Evolutionary conservation across 2,113 vertebrate species (phyloP), one percentile per base, ranked within the genome.

Genomic region (Phoenicopterus ruber): DNA sequence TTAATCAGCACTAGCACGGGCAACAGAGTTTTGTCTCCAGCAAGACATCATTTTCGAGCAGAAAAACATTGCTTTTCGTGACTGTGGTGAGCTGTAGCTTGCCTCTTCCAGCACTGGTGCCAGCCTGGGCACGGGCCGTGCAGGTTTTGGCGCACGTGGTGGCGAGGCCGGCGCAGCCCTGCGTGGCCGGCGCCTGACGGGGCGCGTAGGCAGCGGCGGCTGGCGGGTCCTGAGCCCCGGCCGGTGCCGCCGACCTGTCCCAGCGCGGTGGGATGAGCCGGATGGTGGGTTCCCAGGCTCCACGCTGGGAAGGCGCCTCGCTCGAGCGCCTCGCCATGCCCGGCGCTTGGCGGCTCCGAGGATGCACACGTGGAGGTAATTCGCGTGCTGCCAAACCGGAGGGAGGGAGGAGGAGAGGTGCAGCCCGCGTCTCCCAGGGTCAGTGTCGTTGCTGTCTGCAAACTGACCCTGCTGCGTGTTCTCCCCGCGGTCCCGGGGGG

Each of bases 141-240:
- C 16, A 4, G 15, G 36, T 13, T 22, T 5, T 1, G 2, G 22
- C 4, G 40, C 31, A 2, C 2, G 4, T 4, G 29, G 52, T 13
- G 40, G 2, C 1, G 3, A 3, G 36, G 6, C 25, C 0, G 10
- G 29, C 1, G 6, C 42, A 25, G 58, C 42, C 42, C 47, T 2
- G 21, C 6, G 0, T 6, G 18, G 52, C 52, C 13, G 1, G 38
- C 10, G 2, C 20, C 34, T 7, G 6, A 3, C 1, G 3, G 59
- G 49, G 17, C 1, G 26, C 2, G 1, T 10, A 2, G 20, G 38
- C 70, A 36, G 34, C 5, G 6, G 1, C 13, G 54, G 4, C 6
- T 8, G 4, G 15, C 1, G n/a, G 42, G 42, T 10, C 24, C 70
- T 4, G 40, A 29, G 3, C 7, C 13, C 3, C 1, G 2, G 17